Base-by-base conservation (phyloP, 2,888 invertebrate species). In the Shargacucullia verbasci region DNA sequence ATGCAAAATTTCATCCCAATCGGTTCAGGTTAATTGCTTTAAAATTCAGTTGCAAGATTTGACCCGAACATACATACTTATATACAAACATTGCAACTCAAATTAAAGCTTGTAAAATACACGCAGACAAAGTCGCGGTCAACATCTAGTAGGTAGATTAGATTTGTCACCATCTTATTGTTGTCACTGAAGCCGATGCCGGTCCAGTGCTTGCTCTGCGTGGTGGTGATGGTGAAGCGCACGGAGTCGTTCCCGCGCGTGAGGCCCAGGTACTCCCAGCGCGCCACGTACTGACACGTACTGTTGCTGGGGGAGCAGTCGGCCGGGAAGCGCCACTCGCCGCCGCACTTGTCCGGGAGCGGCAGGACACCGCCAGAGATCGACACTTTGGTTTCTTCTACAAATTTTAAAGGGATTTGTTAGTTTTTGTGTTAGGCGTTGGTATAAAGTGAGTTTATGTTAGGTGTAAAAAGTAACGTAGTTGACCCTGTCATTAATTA, bases 181-280 rank as follows among this genome's bases (percentile, higher is more conserved):
- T 98, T 96, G 61, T 97, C 95, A 46, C 97, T 97, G 84, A 98
- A 98, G 0, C 96, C 98, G 60, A 98, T 97, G 0, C 98, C 98
- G 0, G 98, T 98, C 98, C 98, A 98, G 8, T 95, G 95, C 68
- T 97, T 96, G 0, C 96, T 96, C 73, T 98, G 95, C 34, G 95
- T 96, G 0, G 98, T 98, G 39, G 95, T 95, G 45, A 98, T 96
- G 0, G 97, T 97, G 90, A 98, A 98, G 41, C 95, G 92, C 63
- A 98, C 96, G 54, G 96, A 96, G 82, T 98, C 98, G 80, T 95
- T 95, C 0, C 95, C 95, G 0, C 94, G 82, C 70, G 92, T 94
- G 47, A 94, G 94, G 0, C 95, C 95, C 0, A 95, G 86, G 77
- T 97, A 97, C 80, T 97, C 96, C 98, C 98, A 98, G 44, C 95